These are phyloP conservation scores for Ornithorhynchus anatinus DNA, from an alignment of 2,113 vertebrate genomes.

Conservation along the genomic window DNA sequence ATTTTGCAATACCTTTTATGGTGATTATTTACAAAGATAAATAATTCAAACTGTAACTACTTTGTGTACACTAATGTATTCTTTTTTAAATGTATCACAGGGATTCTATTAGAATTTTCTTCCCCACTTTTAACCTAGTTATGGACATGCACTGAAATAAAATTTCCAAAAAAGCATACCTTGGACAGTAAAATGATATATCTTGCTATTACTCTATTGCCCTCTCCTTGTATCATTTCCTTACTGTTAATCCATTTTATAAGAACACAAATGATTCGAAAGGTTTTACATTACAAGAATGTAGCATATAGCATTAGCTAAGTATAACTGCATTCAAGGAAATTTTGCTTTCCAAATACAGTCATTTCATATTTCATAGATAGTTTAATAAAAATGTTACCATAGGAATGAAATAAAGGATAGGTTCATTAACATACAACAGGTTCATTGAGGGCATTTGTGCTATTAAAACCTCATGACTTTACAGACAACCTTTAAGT, in stretches of 20 bases:
- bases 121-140: slow-evolving; percentile 4
- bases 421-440: slow-evolving; percentile 33
- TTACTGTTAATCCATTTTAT: slow-evolving; percentile 36
- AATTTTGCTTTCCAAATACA: slow-evolving; percentile 31
- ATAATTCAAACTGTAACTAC: slow-evolving; percentile 22
- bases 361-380: slow-evolving; percentile 18
- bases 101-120: slow-evolving; percentile 33
- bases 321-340: slow-evolving; percentile 21
- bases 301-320: not conserved
- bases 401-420: slow-evolving; percentile 19
- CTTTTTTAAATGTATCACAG: slow-evolving; percentile 35
- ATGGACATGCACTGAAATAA: slow-evolving; percentile 22
- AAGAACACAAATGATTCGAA: slow-evolving; percentile 33
- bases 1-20: slow-evolving; percentile 56
- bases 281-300: slow-evolving; percentile 40
- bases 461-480: too few species aligned
- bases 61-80: not conserved
- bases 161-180: not conserved
- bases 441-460: not conserved
- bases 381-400: slow-evolving; percentile 17
- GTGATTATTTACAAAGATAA: slow-evolving; percentile 48
- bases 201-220: slow-evolving; percentile 13
- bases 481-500: slow-evolving; percentile 8
- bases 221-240: not conserved
- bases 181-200: slow-evolving; percentile 18